These are phyloP conservation scores for Sebastes alutus DNA, from an alignment of 2,797 vertebrate genomes.

Conservation along the genomic window DNA sequence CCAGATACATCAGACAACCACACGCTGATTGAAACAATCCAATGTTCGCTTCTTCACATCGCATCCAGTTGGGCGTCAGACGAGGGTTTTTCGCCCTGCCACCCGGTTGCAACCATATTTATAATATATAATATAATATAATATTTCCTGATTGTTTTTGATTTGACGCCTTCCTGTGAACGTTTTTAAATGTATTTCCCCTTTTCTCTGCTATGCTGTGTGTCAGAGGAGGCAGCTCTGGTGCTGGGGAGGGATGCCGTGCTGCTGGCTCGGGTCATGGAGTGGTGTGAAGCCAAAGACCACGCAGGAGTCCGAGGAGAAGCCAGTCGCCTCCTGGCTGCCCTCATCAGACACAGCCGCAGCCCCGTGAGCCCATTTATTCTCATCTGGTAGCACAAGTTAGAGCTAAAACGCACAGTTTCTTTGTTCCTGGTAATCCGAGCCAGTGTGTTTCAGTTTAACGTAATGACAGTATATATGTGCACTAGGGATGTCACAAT, in stretches of 20 bases:
- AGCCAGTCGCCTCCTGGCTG: slow-evolving; percentile 88
- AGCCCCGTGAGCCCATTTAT: slow-evolving; percentile 75
- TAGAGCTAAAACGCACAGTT: not conserved
- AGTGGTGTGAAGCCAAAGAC: slow-evolving; percentile 88
- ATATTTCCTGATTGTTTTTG: not conserved
- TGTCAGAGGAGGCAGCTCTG: slow-evolving; percentile 86
- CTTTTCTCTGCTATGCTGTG: not conserved
- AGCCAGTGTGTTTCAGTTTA: too few relatives aligned
- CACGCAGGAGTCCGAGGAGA: slow-evolving; percentile 84
- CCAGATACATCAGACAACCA: too few relatives aligned
- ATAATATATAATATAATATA: too few relatives aligned
- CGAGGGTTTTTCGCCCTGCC: not conserved
- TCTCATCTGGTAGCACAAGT: not conserved
- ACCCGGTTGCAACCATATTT: not conserved
- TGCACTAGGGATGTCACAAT: too few relatives aligned
- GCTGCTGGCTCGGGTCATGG: slow-evolving; percentile 84
- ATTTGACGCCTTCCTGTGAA: not conserved
- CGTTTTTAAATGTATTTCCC: not conserved
- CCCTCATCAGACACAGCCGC: slow-evolving; percentile 88
- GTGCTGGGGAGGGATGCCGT: slow-evolving; percentile 85
- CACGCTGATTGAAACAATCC: too few relatives aligned
- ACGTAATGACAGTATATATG: too few relatives aligned
- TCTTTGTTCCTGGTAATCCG: too few relatives aligned
- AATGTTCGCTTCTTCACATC: too few relatives aligned
- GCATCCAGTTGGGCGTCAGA: not conserved